Percentiles rank a stretch among this genome's conserved stretches.
phyloP scores from a whole-genome alignment of 2,113 vertebrate genomes.

The Cyanistes caeruleus region DNA sequence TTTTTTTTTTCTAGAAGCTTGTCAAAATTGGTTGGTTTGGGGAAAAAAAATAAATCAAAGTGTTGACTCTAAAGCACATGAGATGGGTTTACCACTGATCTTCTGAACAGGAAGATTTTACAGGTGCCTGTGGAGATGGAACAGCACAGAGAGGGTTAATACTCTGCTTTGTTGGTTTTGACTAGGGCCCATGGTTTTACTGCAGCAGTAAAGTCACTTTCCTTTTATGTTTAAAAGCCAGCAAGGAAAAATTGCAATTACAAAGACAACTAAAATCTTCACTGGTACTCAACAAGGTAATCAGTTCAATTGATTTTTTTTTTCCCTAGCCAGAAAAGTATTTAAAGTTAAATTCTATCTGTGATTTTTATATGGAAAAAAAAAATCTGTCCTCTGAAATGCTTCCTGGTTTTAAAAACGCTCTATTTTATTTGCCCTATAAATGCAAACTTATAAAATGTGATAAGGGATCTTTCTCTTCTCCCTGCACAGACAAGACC shows the following conservation, averaged over 20 bases:
- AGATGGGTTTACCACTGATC: neutral
- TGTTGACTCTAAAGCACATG: neutral
- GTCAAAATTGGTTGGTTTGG: neutral
- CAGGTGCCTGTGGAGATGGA: neutral
- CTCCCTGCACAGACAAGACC: slow-evolving; percentile 31
- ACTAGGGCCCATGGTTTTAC: slow-evolving; percentile 34
- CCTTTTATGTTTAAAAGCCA: slow-evolving; percentile 65
- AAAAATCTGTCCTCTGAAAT: slow-evolving; percentile 16
- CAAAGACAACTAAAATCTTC: slow-evolving; percentile 64
- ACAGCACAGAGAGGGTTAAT: slow-evolving; percentile 14
- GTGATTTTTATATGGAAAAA: slow-evolving; percentile 31
- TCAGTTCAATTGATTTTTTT: slow-evolving; percentile 60
- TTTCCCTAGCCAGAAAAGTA: slow-evolving; percentile 6
- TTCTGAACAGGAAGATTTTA: neutral
- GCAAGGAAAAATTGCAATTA: slow-evolving; percentile 64
- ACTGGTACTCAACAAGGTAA: slow-evolving; percentile 59
- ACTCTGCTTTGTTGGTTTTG: slow-evolving; percentile 27
- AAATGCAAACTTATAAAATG: slow-evolving; percentile 68
- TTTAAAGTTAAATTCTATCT: slow-evolving; percentile 60
- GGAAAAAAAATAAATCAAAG: fast-evolving
- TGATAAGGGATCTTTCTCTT: slow-evolving; percentile 44
- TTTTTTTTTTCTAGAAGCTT: neutral
- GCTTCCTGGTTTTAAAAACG: slow-evolving; percentile 47
- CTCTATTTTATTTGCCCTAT: slow-evolving; percentile 62
- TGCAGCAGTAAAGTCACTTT: slow-evolving; percentile 57